phyloP scores from a whole-genome alignment of 2,113 vertebrate genomes.

The Petroica traversi region DNA sequence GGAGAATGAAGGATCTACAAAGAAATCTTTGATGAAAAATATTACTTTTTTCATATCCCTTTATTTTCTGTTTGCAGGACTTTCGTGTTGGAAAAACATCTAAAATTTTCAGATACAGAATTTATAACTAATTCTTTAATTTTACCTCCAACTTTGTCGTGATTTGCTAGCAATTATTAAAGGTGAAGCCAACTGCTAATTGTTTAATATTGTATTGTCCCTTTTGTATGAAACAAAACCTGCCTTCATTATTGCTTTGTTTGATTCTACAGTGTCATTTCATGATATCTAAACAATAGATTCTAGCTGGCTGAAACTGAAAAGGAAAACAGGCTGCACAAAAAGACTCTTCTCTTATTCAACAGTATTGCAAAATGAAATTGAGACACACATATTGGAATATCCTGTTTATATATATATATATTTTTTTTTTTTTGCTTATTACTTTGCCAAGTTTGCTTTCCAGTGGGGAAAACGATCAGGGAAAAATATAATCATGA shows the following conservation, averaged over 20 bases:
- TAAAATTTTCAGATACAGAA: not conserved
- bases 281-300: not conserved
- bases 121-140: not conserved
- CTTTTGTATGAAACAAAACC: not conserved
- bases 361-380: not conserved
- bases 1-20: not conserved
- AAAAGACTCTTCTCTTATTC: not conserved
- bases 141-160: not conserved
- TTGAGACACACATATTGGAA: not conserved
- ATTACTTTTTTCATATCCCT: not conserved
- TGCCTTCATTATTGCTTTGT: not conserved
- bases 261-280: not conserved
- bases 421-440: no score
- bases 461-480: not conserved
- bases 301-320: not conserved
- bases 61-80: not conserved
- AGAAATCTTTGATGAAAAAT: not conserved
- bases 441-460: not conserved
- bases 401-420: not conserved
- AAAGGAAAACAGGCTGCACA: not conserved
- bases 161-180: not conserved
- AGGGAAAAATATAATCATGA: rapidly evolving
- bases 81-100: not conserved
- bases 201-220: not conserved
- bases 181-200: not conserved